Evolutionary conservation across 1,140 invertebrate genomes (phyloP).

Genomic region (Hyposmocoma kahamanoa): DNA sequence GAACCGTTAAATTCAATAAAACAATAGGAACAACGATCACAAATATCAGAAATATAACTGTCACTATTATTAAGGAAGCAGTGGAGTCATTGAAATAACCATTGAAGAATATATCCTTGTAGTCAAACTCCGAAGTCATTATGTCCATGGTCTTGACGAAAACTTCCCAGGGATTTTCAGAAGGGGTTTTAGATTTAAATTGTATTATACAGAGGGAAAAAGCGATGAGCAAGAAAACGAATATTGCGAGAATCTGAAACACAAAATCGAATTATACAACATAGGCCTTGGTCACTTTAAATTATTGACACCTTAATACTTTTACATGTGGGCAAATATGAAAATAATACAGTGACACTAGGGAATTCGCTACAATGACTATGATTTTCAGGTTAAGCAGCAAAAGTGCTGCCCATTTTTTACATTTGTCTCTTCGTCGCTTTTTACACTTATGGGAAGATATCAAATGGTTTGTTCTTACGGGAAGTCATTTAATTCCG

Average conservation of each 20-base stretch:
- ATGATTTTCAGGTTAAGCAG: no score
- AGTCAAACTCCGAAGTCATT: slow-evolving; percentile 76
- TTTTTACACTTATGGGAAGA: no score
- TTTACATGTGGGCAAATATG: no score
- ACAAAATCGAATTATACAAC: slow-evolving; percentile 13
- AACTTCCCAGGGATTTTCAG: slow-evolving; percentile 61
- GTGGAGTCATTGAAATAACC: slow-evolving; percentile 40
- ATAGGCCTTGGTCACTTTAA: no score
- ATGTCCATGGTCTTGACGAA: slow-evolving; percentile 74
- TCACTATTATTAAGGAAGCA: slow-evolving; percentile 48
- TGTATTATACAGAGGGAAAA: slow-evolving; percentile 74
- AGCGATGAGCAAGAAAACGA: slow-evolving; percentile 69
- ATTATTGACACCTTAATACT: no score
- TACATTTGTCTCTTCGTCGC: no score
- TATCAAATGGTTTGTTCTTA: no score
- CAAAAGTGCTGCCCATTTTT: no score
- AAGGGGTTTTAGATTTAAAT: slow-evolving; percentile 60
- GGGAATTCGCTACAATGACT: no score
- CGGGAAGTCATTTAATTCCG: no score
- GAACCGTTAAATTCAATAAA: slow-evolving; percentile 78
- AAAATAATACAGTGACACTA: neutral
- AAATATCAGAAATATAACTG: slow-evolving; percentile 76
- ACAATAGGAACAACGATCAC: slow-evolving; percentile 78
- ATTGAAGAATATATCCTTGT: slow-evolving; percentile 54
- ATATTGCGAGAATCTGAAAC: slow-evolving; percentile 68